Evolutionary conservation across 2,888 invertebrate species (phyloP), one percentile per base, ranked within the genome.

Genomic region (Sclerodermus sp.): DNA sequence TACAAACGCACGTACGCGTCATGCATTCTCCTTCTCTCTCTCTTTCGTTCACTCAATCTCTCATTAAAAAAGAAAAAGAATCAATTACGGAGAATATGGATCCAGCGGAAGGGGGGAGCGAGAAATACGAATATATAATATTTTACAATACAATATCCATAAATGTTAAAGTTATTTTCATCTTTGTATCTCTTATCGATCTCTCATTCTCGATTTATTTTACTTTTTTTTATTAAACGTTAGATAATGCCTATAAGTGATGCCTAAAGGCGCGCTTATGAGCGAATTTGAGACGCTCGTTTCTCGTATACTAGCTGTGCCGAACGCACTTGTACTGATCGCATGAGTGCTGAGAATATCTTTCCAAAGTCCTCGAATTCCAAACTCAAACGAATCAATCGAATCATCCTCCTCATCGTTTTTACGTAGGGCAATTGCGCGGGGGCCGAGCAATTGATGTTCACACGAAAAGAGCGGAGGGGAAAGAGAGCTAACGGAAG

Each of bases 241-340:
- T 76, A 71, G 67, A 66, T 76, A 76, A 71, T 70, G 70, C 71
- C 65, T 72, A 64, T 61, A 63, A 67, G 71, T 66, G 61, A 64
- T 68, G 61, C 65, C 66, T 57, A 57, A 62, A 58, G 67, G 57
- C 57, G 62, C 67, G 61, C 70, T 71, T 67, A n/a, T 63, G 53
- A 69, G 70, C 68, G 64, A 66, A 64, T 66, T 52, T 57, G 63
- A 60, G 67, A 64, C 67, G 66, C 62, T 66, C 64, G 60, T 64
- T 72, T 70, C 63, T 78, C 77, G 77, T 78, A 78, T 78, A 77
- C 77, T 77, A 78, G 77, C 75, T 78, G 77, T 78, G 77, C 77
- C 70, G 68, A 70, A 76, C 67, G 77, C 77, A 78, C 77, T 77
- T 78, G 77, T 78, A 77, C 77, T 77, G 75, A 70, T 77, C 77